Evolutionary conservation across 2,797 vertebrate species (phyloP).

Genomic region (Taenioides sp.): DNA sequence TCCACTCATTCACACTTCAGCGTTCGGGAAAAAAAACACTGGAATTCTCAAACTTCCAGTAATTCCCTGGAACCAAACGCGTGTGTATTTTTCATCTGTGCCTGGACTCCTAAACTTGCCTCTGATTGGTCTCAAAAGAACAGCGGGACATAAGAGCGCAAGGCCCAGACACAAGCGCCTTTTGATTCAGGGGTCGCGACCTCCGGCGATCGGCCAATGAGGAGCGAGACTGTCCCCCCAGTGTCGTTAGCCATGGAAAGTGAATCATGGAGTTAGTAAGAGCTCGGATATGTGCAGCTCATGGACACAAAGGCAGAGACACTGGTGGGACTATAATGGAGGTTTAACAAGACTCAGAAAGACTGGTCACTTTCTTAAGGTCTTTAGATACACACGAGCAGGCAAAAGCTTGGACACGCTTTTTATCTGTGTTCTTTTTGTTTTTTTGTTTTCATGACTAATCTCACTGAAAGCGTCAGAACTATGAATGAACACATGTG

Average conservation of each 20-base stretch:
- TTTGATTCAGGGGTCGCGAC: conserved; percentile 21
- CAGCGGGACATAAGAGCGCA: conserved; percentile 12
- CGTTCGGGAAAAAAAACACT: conserved; percentile 12
- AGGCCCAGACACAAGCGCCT: conserved; percentile 16
- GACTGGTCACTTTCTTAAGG: too few species aligned
- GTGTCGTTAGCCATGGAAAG: conserved; percentile 42
- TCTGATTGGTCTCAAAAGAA: conserved; percentile 43
- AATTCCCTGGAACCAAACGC: conserved; percentile 70
- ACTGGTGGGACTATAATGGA: neutral
- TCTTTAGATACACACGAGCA: too few species aligned
- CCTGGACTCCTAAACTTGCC: conserved; percentile 4
- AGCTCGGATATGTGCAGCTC: conserved; percentile 24
- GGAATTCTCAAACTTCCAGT: conserved; percentile 77
- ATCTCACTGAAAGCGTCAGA: too few species aligned
- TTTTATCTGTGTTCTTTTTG: too few species aligned
- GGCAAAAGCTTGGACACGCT: too few species aligned
- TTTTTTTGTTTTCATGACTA: too few species aligned
- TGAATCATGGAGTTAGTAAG: conserved; percentile 41
- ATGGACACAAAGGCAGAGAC: conserved; percentile 9
- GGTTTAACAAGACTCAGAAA: neutral
- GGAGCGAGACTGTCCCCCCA: conserved; percentile 28
- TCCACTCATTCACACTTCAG: conserved; percentile 47
- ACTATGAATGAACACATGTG: too few species aligned
- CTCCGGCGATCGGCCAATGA: conserved; percentile 44
- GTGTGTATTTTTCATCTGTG: conserved; percentile 52